Evolutionary conservation across 2,888 invertebrate species (phyloP).

Genomic region (Drosophila formosana): DNA sequence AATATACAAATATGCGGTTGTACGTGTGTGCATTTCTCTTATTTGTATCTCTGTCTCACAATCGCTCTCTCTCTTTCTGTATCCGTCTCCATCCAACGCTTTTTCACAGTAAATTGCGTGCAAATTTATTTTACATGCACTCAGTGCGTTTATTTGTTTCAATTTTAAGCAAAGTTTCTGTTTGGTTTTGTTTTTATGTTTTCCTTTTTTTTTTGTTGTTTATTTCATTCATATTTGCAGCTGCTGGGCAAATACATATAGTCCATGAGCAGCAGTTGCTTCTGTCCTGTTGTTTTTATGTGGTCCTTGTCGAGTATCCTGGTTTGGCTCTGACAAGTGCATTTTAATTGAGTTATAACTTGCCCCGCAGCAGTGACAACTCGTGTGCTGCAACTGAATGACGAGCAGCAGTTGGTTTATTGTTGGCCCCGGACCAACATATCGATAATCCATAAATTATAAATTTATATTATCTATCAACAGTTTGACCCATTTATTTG

Average conservation of each 20-base stretch:
- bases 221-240: slow-evolving; percentile 26
- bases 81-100: neutral
- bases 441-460: slow-evolving; percentile 28
- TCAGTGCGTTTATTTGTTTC: slow-evolving; percentile 44
- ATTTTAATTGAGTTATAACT: slow-evolving; percentile 61
- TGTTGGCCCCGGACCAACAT: slow-evolving; percentile 8
- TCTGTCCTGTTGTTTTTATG: neutral
- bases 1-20: slow-evolving; percentile 51
- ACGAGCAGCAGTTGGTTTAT: slow-evolving; percentile 25
- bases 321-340: slow-evolving; percentile 20
- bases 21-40: slow-evolving; percentile 22
- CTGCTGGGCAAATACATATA: slow-evolving; percentile 21
- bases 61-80: neutral
- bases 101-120: slow-evolving; percentile 54
- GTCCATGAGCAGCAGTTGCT: slow-evolving; percentile 7
- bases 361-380: slow-evolving; percentile 39
- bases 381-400: slow-evolving; percentile 30
- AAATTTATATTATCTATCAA: slow-evolving; percentile 32
- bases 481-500: neutral
- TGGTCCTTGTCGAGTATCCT: slow-evolving; percentile 2
- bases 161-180: slow-evolving; percentile 44
- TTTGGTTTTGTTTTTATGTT: slow-evolving; percentile 35
- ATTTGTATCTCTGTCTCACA: neutral
- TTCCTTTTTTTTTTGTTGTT: slow-evolving; percentile 24
- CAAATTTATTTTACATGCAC: slow-evolving; percentile 47